phyloP scores from a whole-genome alignment of 1,140 invertebrate genomes.

The Anastrepha obliqua region DNA sequence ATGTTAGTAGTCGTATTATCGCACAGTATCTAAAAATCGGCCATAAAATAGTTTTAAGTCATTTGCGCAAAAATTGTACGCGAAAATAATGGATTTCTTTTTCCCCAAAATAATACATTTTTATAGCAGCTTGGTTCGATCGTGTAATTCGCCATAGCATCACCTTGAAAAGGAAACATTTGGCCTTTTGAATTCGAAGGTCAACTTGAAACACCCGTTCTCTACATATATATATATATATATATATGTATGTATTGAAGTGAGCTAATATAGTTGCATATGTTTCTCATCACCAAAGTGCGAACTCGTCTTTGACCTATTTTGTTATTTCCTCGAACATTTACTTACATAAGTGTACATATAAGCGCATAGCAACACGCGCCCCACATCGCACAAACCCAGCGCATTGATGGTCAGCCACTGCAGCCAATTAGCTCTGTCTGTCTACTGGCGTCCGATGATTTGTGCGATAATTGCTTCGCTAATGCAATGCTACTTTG shows the following conservation, averaged over 20 bases:
- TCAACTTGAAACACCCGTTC: too few relatives aligned
- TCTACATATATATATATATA: background rate
- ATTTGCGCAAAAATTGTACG: too few relatives aligned
- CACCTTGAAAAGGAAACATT: too few relatives aligned
- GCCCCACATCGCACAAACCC: background rate
- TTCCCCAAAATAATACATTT: too few relatives aligned
- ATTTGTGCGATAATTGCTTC: background rate
- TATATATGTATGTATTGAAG: background rate
- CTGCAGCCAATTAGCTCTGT: background rate
- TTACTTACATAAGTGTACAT: background rate
- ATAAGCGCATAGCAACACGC: background rate
- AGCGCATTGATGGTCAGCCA: background rate
- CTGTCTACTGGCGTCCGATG: background rate
- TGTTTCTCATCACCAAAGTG: background rate
- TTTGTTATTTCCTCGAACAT: background rate
- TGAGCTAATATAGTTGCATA: background rate
- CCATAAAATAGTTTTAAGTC: too few relatives aligned
- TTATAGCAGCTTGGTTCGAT: too few relatives aligned
- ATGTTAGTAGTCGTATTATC: too few relatives aligned
- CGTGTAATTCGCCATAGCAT: too few relatives aligned
- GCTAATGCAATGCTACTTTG: background rate
- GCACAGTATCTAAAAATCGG: too few relatives aligned
- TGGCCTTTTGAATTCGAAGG: too few relatives aligned
- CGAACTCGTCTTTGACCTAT: background rate
- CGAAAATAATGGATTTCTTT: too few relatives aligned